phyloP scores from a whole-genome alignment of 2,888 invertebrate species.

The Lithophane ornitopus region DNA sequence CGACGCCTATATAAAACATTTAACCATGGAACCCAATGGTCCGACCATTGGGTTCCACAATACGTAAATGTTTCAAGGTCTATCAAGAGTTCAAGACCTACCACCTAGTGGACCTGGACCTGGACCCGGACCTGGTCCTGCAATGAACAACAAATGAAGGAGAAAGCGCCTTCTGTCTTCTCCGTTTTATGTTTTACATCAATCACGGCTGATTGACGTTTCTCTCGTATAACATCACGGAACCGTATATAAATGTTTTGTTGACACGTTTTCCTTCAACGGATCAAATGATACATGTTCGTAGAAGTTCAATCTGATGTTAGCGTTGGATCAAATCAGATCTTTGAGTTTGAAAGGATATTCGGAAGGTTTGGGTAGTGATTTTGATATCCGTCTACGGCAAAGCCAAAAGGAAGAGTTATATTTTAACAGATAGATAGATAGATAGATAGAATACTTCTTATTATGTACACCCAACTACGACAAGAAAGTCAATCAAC shows the following conservation, averaged over 20 bases:
- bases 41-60: too few species aligned
- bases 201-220: slow-evolving; percentile 51
- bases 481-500: too few species aligned
- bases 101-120: too few species aligned
- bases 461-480: too few species aligned
- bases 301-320: slow-evolving; percentile 19
- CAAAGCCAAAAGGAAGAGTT: background rate
- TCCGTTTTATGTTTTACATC: background rate
- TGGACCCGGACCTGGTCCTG: too few species aligned
- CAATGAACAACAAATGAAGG: background rate
- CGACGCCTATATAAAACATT: too few species aligned
- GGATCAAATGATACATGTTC: slow-evolving; percentile 54
- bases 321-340: slow-evolving; percentile 48
- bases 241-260: slow-evolving; percentile 44
- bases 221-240: slow-evolving; percentile 33
- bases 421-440: background rate
- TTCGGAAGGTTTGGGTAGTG: background rate
- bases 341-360: slow-evolving; percentile 17
- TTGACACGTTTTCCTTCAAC: slow-evolving; percentile 23
- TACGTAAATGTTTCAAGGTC: too few species aligned
- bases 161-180: slow-evolving; percentile 22
- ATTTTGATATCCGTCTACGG: background rate
- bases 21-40: background rate
- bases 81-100: too few species aligned
- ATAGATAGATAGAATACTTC: too few species aligned